phyloP scores from a whole-genome alignment of 2,113 vertebrate genomes.

The Petroica traversi region DNA sequence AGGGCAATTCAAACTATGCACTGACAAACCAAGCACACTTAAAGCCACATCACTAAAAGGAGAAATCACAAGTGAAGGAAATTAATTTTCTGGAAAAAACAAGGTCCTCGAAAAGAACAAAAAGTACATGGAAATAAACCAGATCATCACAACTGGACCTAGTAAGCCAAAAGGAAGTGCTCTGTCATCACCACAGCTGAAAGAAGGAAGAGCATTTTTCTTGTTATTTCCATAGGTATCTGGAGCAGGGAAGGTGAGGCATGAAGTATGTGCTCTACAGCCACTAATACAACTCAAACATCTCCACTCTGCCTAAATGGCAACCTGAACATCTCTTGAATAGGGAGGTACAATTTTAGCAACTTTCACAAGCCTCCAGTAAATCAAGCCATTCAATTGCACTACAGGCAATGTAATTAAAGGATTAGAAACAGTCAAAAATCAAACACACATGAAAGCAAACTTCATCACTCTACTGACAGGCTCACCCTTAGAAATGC shows the following conservation, averaged over 20 bases:
- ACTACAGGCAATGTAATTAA: background rate
- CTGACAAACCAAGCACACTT: background rate
- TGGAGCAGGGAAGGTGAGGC: background rate
- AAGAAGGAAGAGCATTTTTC: background rate
- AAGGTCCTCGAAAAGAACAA: background rate
- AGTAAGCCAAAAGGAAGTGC: background rate
- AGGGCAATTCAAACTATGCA: background rate
- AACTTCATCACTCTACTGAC: background rate
- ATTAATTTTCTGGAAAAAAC: background rate
- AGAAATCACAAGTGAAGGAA: background rate
- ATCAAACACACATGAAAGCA: background rate
- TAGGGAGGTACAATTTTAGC: background rate
- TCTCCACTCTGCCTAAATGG: background rate
- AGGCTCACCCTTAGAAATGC: background rate
- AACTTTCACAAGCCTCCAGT: background rate
- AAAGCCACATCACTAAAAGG: background rate
- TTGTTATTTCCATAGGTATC: background rate
- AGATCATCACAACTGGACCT: background rate
- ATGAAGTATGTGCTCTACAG: background rate
- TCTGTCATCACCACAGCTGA: accelerated
- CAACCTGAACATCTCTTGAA: background rate
- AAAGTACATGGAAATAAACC: background rate
- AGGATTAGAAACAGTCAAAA: background rate
- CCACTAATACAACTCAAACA: background rate
- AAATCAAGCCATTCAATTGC: background rate